Evolutionary conservation across 2,113 vertebrate genomes (phyloP).

Genomic region (Equus przewalskii): DNA sequence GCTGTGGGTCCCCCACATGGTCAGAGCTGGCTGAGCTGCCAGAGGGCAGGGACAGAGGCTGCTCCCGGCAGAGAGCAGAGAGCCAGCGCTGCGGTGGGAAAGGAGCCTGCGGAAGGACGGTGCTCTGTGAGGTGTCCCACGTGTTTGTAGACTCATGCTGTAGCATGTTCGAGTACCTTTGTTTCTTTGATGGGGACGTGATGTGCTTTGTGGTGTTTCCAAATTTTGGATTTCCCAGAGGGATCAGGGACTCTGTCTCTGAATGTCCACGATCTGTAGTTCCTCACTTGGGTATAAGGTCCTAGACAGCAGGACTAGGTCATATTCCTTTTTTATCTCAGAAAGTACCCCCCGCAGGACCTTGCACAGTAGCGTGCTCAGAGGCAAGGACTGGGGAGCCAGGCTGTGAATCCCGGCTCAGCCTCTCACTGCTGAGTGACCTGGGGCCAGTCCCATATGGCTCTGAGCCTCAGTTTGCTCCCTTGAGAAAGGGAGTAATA

Average conservation of each 20-base stretch:
- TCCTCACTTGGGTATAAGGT: background rate
- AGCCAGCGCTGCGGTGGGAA: fast-evolving
- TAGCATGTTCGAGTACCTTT: background rate
- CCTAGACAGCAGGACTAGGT: background rate
- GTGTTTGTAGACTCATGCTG: background rate
- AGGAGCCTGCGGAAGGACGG: background rate
- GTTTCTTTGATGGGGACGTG: background rate
- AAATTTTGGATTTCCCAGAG: background rate
- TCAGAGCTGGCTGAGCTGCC: background rate
- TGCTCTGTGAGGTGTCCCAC: background rate
- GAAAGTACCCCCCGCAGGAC: background rate
- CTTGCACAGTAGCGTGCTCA: background rate
- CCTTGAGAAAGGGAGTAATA: background rate
- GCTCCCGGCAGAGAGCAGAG: background rate
- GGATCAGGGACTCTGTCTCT: background rate
- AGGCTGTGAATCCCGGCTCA: background rate
- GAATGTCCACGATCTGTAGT: background rate
- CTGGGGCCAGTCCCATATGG: background rate
- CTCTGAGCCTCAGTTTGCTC: background rate
- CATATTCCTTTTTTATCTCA: background rate
- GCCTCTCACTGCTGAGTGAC: background rate
- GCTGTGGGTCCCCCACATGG: background rate
- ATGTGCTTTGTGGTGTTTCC: background rate
- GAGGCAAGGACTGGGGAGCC: background rate
- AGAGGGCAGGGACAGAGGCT: background rate